These are phyloP conservation scores for Euphonia xanthogaster DNA, from an alignment of 2,797 vertebrate species.

Conservation along the genomic window DNA sequence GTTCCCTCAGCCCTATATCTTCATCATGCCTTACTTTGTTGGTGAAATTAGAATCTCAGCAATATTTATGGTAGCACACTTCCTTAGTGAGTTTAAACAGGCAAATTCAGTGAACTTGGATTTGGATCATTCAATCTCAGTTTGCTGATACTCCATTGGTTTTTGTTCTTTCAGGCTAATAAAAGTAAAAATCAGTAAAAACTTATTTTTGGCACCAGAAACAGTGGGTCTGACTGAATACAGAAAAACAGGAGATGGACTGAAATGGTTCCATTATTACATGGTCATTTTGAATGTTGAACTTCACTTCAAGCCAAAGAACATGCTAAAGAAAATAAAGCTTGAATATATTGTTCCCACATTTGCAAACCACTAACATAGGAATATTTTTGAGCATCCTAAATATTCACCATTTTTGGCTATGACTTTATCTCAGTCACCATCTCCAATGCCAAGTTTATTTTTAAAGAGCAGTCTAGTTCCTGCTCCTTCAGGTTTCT, in stretches of 20 bases:
- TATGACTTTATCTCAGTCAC: slow-evolving; percentile 67
- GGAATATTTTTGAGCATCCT: slow-evolving; percentile 60
- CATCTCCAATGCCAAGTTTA: slow-evolving; percentile 68
- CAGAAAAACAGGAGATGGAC: slow-evolving; percentile 25
- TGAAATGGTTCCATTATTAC: slow-evolving; percentile 57
- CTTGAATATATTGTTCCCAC: slow-evolving; percentile 64
- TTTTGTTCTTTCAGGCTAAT: background rate
- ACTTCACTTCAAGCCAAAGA: slow-evolving; percentile 59
- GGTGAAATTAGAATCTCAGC: background rate
- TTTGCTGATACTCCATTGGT: background rate
- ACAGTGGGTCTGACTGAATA: background rate
- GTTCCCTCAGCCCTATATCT: background rate
- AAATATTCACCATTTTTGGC: slow-evolving; percentile 68
- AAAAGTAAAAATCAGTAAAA: slow-evolving; percentile 43
- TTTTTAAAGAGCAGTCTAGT: slow-evolving; percentile 68
- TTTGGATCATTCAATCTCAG: background rate
- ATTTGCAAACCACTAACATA: slow-evolving; percentile 71
- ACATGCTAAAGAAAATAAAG: slow-evolving; percentile 66
- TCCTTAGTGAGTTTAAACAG: background rate
- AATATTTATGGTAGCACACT: background rate
- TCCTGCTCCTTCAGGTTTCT: slow-evolving; percentile 66
- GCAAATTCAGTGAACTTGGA: background rate
- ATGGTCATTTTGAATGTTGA: slow-evolving; percentile 46
- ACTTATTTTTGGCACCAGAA: slow-evolving; percentile 32
- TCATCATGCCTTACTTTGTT: background rate